Base-by-base conservation (phyloP, 2,797 vertebrate genomes). In the Centroberyx gerrardi region DNA sequence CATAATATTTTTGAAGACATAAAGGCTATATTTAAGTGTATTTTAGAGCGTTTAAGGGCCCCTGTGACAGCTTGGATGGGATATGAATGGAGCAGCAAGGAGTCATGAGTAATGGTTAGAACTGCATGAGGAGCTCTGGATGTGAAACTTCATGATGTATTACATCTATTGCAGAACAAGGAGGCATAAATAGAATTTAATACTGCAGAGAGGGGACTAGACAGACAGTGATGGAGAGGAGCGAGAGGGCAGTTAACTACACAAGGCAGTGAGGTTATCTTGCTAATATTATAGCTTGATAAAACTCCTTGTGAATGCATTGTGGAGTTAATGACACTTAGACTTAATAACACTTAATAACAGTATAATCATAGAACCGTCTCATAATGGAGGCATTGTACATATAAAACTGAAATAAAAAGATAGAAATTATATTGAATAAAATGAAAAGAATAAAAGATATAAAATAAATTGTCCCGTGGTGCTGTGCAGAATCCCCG, bases 21-120 rank as follows among this genome's bases (percentile, higher is more conserved):
- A 53, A 53, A 72, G 49, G 62, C 67, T 81, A 72, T 63, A 80
- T 84, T 86, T 79, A 67, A 71, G 29, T 29, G 46, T 6, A 18
- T 74, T 72, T 58, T 36, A 38, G 40, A 36, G 15, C 55, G 74
- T 71, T 72, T 75, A 83, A 58, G 29, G 17, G 74, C 64, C 71
- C 29, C 46, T 66, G 59, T n/a, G 28, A 84, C 83, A 83, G 76
- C 70, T 84, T 66, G 54, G 46, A 62, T 14, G 28, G 72, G 78
- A 74, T 68, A 48, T 65, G 60, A 81, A 58, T 18, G 48, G 40
- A 72, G 78, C 52, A 33, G 49, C 33, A 2, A 42, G 33, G 22
- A 75, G 28, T 18, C 7, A 10, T 70, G 69, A 81, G 69, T 67
- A 42, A 82, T 71, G 59, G 59, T 58, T 68, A 52, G 54, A 15